phyloP scores from a whole-genome alignment of 2,113 vertebrate species.

The Nettapus auritus region DNA sequence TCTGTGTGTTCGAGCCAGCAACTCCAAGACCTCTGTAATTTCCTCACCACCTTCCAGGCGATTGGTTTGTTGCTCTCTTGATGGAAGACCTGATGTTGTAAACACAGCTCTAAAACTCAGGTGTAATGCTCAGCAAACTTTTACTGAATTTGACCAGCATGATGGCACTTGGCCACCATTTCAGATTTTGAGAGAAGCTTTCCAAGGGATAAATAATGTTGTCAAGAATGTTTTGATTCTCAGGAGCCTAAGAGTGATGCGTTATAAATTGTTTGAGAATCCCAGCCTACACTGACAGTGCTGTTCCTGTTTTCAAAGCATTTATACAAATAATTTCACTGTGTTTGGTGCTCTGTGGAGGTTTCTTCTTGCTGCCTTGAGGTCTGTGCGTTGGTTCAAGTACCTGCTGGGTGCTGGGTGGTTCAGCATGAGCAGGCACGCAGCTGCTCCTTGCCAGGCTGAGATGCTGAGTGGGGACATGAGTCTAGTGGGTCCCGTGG shows the following conservation, averaged over 20 bases:
- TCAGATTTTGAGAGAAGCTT: background rate
- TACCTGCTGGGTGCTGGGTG: rapidly evolving
- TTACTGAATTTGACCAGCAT: rapidly evolving
- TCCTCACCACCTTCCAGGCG: background rate
- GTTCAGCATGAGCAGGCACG: rapidly evolving
- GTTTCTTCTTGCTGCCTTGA: rapidly evolving
- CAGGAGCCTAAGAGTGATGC: rapidly evolving
- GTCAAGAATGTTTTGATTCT: background rate
- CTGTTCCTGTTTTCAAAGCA: background rate
- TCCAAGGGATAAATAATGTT: background rate
- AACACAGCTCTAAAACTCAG: background rate
- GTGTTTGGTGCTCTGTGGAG: background rate
- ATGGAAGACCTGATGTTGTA: background rate
- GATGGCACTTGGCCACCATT: rapidly evolving
- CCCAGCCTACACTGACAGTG: rapidly evolving
- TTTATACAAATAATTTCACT: background rate
- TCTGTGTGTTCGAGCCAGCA: background rate
- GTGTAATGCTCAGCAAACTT: background rate
- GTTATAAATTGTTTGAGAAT: background rate
- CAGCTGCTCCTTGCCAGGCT: too few relatives aligned
- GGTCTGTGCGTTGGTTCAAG: rapidly evolving
- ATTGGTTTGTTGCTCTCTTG: background rate
- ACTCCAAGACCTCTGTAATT: background rate
- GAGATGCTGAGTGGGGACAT: background rate
- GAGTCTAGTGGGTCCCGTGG: background rate